Percentiles rank a stretch among this genome's conserved stretches.
Conservation (phyloP, 2,113 vertebrate species). For the Oreochromis aureus region DNA sequence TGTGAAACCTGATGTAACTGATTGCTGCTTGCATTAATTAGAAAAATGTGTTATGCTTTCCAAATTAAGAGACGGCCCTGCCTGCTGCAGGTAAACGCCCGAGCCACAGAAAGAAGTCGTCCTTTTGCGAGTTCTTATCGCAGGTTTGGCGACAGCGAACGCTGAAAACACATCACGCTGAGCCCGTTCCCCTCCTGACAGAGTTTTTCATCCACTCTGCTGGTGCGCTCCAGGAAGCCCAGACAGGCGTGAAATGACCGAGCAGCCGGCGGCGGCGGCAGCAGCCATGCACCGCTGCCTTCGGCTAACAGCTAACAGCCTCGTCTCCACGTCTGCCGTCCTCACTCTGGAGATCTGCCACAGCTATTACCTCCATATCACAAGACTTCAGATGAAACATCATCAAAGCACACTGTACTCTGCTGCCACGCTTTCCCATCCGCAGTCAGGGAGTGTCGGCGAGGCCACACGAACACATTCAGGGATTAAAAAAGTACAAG, state of each 20-base stretch:
- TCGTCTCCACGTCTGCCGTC: background rate
- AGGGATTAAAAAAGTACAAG: background rate
- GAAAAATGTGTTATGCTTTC: rapidly evolving
- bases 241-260: conserved; percentile 43
- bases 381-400: background rate
- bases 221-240: background rate
- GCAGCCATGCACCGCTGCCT: conserved; percentile 13
- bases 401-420: background rate
- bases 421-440: background rate
- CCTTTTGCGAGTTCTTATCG: background rate
- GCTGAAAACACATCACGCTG: background rate
- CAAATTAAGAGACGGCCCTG: background rate
- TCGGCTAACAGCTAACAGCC: conserved; percentile 10
- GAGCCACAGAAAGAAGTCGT: background rate
- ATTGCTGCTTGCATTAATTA: rapidly evolving
- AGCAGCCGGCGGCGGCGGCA: background rate
- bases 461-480: background rate
- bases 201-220: conserved; percentile 9
- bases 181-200: background rate
- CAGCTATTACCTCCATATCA: conserved; percentile 8
- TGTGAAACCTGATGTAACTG: background rate
- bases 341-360: background rate
- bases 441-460: background rate
- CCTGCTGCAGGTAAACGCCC: background rate
- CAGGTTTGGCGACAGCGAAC: background rate